These are phyloP conservation scores for Aurelia aurita complex sp. Pacific DNA, from an alignment of 30 jellyfish, hydroid and myxozoan species.

Conservation along the genomic window DNA sequence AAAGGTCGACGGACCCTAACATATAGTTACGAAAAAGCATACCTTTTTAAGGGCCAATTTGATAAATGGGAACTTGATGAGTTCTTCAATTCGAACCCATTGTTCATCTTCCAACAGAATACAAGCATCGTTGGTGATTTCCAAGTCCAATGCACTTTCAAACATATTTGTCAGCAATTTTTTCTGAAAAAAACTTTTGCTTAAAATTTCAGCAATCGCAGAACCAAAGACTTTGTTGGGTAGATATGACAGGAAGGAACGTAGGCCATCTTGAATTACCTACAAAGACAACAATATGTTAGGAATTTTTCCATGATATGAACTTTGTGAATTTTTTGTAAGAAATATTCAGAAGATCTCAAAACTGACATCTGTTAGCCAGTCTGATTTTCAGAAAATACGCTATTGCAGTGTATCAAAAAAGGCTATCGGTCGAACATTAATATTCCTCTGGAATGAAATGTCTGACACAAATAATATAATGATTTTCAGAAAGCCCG, in stretches of 20 bases:
- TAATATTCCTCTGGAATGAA: too few species aligned
- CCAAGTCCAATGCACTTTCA: constrained; percentile 65
- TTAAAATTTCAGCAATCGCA: constrained; percentile 49
- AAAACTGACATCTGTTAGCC: too few species aligned
- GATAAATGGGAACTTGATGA: constrained; percentile 58
- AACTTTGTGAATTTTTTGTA: too few species aligned
- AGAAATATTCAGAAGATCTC: too few species aligned
- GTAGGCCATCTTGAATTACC: constrained; percentile 61
- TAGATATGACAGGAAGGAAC: constrained; percentile 38
- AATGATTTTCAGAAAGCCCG: too few species aligned
- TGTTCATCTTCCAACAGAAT: constrained; percentile 46
- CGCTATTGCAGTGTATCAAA: too few species aligned
- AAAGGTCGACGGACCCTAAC: too few species aligned
- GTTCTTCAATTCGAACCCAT: constrained; percentile 61
- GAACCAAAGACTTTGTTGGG: constrained; percentile 76
- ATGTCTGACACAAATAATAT: too few species aligned
- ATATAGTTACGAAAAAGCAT: not conserved
- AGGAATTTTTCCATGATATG: too few species aligned
- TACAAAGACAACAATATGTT: not conserved
- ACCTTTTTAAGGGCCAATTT: constrained; percentile 65
- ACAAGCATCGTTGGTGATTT: constrained; percentile 39
- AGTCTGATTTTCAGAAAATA: too few species aligned
- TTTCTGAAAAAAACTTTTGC: constrained; percentile 45
- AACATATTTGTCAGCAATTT: constrained; percentile 49
- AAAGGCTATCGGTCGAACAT: too few species aligned